Evolutionary conservation across 2,888 invertebrate species (phyloP), one percentile per base, ranked within the genome.

Genomic region (Lepidocyrtoides sp.): DNA sequence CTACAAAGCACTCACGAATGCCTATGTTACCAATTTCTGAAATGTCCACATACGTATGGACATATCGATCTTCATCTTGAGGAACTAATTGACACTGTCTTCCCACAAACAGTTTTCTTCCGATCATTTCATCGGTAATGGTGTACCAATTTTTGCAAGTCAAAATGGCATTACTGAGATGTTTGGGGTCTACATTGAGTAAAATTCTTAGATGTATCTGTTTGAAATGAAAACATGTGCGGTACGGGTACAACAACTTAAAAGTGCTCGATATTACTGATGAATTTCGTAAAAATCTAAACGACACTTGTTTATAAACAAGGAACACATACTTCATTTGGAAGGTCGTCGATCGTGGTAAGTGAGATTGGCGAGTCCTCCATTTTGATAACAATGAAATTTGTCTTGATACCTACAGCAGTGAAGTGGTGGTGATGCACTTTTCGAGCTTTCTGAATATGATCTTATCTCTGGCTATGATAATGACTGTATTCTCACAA

Each of bases 31-130:
- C 14, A 12, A 92, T 77, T 44, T 41, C 72, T 4, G 51, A 36
- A 7, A 92, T 51, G 23, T 89, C 79, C 1, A 92, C 89, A 26
- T 92, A 92, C 4, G 79, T 60, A 36, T 89, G 91, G 1, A 23
- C 7, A 23, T 85, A 82, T 0, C 91, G 79, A 29, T 82, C 79
- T n/a, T 86, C 44, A 63, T 91, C 83, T 12, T 72, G 72, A 12
- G 86, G 89, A 20, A 89, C 75, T 17, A 82, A 60, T 10, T 89
- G 89, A 26, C 91, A 92, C 5, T 57, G 81, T n/a, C 75, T 81
- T 60, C 91, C 91, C 14, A 92, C 72, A 32, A 81, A 89, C 23
- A 89, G 10, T 32, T 75, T 89, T 20, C 91, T 63, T 10, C 91
- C 91, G 17, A 92, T 29, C 20, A 86, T 29, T 51, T 89, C 86